These are phyloP conservation scores for Platycheirus rosarum DNA, from an alignment of 2,888 invertebrate species.

Conservation along the genomic window DNA sequence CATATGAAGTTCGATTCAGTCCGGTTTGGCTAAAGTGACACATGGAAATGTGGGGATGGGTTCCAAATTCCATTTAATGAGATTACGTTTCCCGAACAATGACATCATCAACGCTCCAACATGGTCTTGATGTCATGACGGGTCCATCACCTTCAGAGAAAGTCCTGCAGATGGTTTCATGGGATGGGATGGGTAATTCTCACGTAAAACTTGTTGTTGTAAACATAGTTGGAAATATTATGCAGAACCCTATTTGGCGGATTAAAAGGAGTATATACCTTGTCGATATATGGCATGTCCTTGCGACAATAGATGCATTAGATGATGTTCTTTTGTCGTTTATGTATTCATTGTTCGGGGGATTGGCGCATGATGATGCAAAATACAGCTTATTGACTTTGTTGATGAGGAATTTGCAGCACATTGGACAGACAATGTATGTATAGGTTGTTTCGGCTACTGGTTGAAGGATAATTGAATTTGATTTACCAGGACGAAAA, in stretches of 20 bases:
- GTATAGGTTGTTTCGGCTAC: neutral
- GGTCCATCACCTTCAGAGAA: neutral
- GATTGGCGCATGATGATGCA: constrained; percentile 7
- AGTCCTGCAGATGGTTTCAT: constrained; percentile 5
- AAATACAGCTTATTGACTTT: constrained; percentile 12
- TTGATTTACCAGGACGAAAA: neutral
- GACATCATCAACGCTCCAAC: constrained; percentile 64
- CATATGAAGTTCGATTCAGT: constrained; percentile 12
- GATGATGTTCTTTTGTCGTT: neutral
- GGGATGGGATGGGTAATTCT: constrained; percentile 5
- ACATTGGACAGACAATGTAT: constrained; percentile 3
- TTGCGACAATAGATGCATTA: constrained; percentile 2
- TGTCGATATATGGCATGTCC: constrained; percentile 1
- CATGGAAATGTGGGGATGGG: constrained; percentile 17
- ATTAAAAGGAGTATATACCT: constrained; percentile 9
- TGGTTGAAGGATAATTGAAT: neutral
- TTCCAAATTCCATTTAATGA: constrained; percentile 60
- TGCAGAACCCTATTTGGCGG: constrained; percentile 23
- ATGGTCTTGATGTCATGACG: constrained; percentile 12
- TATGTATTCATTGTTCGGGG: neutral
- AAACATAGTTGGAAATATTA: constrained; percentile 22
- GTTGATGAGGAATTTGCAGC: constrained; percentile 17
- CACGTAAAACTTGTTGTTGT: constrained; percentile 6
- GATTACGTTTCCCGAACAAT: constrained; percentile 54
- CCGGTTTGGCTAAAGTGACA: constrained; percentile 1